Evolutionary conservation across 30 jellyfish, hydroid and myxozoan species (phyloP), one percentile per base, ranked within the genome.

Genomic region (Catostylus mosaicus): DNA sequence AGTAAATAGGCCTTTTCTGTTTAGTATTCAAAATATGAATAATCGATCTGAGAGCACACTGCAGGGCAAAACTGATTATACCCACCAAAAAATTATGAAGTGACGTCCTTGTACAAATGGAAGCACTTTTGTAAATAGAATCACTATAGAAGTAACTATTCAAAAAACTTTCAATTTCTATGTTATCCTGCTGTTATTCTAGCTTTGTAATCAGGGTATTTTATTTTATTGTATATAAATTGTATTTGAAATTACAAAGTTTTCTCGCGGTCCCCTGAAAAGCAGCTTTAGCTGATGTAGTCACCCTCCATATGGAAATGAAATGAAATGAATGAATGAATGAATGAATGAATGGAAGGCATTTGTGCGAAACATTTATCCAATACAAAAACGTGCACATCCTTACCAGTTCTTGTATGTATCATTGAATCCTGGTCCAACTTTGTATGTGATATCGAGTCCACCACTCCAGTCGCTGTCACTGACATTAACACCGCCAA

Each of bases 381-480:
- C 40, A 59, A 1, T 1, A 6, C 2, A 59, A 59, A n/a, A 1
- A 6, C 4, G 26, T n/a, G 30, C 4, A 4, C 8, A 22, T 6
- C 1, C 75, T 7, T 77, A 86, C 96, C 90, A 77, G 19, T 43
- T 80, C 2, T 75, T 31, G 56, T 62, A 75, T 11, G 86, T 18
- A 26, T 74, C 59, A 34, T n/a, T 36, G 48, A 86, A 77, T 10
- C 96, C 96, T 1, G 96, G 96, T 35, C 96, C 96, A 37, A 75
- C 73, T 30, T 40, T 82, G 32, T 92, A 92, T 4, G 89, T 71
- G 23, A 87, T 47, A 43, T 56, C 83, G 11, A 86, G 72, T 45
- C 89, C 93, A 30, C 98, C 98, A 7, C 70, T 86, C 98, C 98
- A 92, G 30, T 86, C 75, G 22, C 16, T 20, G 72, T 47, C 81